These are phyloP conservation scores for Panorpa germanica DNA, from an alignment of 2,888 invertebrate species.

Conservation along the genomic window DNA sequence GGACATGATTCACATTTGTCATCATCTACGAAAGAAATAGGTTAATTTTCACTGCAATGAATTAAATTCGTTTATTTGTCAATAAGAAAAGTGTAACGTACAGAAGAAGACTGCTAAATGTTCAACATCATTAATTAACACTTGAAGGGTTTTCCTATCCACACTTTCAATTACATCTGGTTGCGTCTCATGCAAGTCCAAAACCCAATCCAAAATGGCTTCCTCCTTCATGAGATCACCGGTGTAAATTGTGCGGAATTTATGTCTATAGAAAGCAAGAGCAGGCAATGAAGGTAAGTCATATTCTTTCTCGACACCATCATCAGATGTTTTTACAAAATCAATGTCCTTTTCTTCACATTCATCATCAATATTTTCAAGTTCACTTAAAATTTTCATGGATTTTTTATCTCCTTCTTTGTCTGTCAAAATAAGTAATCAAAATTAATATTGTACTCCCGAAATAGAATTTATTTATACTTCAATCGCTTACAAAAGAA, in stretches of 20 bases:
- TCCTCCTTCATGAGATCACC: constrained; percentile 88
- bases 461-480: constrained; percentile 3
- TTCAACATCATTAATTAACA: constrained; percentile 75
- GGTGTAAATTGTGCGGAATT: constrained; percentile 72
- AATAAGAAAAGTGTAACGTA: constrained; percentile 26
- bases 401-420: constrained; percentile 80
- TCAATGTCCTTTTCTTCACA: constrained; percentile 83
- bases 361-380: constrained; percentile 86
- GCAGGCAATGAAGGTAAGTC: constrained; percentile 66
- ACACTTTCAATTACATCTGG: constrained; percentile 84
- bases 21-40: constrained; percentile 36
- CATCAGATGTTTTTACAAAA: constrained; percentile 82
- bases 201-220: constrained; percentile 75
- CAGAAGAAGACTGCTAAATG: constrained; percentile 86
- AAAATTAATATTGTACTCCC: constrained; percentile 1
- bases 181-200: constrained; percentile 62
- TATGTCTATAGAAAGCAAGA: constrained; percentile 70
- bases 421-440: constrained; percentile 31
- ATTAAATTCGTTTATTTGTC: constrained; percentile 10
- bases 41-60: constrained; percentile 9
- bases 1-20: constrained; percentile 74
- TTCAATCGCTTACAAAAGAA: constrained; percentile 64
- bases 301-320: constrained; percentile 72
- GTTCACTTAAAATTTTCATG: constrained; percentile 68
- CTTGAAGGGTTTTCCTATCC: constrained; percentile 75